Percentiles rank a stretch among this genome's conserved stretches.
These are phyloP conservation scores for Petrocephalus microphthalmus DNA, from an alignment of 2,113 vertebrate species.

Conservation along the genomic window DNA sequence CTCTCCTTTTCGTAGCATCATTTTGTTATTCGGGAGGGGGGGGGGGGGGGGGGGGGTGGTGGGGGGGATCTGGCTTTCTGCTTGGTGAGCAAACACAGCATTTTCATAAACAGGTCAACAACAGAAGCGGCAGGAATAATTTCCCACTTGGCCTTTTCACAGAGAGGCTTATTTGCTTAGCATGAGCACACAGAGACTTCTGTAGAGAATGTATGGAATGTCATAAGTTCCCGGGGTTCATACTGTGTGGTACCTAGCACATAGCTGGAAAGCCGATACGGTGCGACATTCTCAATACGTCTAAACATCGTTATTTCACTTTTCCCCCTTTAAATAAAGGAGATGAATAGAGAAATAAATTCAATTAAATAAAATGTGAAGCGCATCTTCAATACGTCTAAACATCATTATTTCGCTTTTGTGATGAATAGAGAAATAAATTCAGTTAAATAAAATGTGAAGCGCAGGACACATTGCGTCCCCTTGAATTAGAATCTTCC, in stretches of 20 bases:
- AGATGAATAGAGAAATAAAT: background rate
- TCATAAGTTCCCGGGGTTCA: background rate
- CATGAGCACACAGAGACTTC: background rate
- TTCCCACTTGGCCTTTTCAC: conserved; percentile 17
- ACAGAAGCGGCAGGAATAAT: conserved; percentile 19
- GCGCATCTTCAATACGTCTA: background rate
- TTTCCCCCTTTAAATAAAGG: background rate
- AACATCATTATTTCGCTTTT: background rate
- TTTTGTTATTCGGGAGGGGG: too few species aligned
- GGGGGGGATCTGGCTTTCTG: background rate
- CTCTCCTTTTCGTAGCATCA: too few species aligned
- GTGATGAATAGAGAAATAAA: background rate
- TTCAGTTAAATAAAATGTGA: background rate
- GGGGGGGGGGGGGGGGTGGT: background rate
- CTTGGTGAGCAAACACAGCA: conserved; percentile 32
- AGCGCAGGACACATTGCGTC: background rate
- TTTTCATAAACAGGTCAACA: conserved; percentile 18
- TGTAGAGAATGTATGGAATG: background rate
- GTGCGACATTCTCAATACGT: background rate
- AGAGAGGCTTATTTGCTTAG: background rate
- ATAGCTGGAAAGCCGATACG: background rate
- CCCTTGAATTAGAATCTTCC: background rate
- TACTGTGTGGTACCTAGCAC: too few species aligned
- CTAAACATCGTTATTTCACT: background rate
- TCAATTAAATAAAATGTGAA: background rate